Evolutionary conservation across 2,888 invertebrate species (phyloP), one percentile per base, ranked within the genome.

Genomic region (Dascillus cervinus): DNA sequence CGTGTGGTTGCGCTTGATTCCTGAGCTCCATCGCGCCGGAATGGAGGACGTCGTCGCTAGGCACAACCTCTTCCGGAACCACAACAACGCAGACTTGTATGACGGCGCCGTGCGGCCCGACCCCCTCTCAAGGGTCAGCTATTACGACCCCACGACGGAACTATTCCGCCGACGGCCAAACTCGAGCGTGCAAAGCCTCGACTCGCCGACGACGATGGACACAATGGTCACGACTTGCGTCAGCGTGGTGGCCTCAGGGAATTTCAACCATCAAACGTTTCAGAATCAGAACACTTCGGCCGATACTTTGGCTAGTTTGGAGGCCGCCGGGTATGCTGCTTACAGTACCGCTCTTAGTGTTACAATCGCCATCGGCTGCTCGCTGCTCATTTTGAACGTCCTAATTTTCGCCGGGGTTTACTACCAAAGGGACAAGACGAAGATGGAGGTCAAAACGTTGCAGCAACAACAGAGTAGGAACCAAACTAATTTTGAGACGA

Each of bases 1-100:
- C 25, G 88, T 95, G 23, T 96, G 96, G 96, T 67, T 94, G 4
- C 82, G 94, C 3, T 74, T 95, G 4, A 86, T 96, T 25, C 95
- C 95, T 0, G 92, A 94, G 61, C 72, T 89, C 0, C 88, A 89
- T 59, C 71, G 87, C 30, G 82, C 86, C 0, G 88, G 88, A 3
- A 88, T 88, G 86, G 88, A 87, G 54, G 88, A 88, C 62, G 87
- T 86, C 4, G 83, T 85, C 22, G 81, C 84, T 1, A 71, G 84
- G 25, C 89, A 91, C 67, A 92, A 94, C 65, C 75, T 91, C 44
- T 88, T 94, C 66, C 77, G 83, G 46, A 84, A 89, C 66, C 85
- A 90, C 66, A 84, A 88, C 58, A 89, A 91, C 60, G 81, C 82
- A 46, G 83, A 84, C 41, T 69, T 91, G 12, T 94, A 92, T 67